These are phyloP conservation scores for Aricia agestis DNA, from an alignment of 1,140 invertebrate species.

Conservation along the genomic window DNA sequence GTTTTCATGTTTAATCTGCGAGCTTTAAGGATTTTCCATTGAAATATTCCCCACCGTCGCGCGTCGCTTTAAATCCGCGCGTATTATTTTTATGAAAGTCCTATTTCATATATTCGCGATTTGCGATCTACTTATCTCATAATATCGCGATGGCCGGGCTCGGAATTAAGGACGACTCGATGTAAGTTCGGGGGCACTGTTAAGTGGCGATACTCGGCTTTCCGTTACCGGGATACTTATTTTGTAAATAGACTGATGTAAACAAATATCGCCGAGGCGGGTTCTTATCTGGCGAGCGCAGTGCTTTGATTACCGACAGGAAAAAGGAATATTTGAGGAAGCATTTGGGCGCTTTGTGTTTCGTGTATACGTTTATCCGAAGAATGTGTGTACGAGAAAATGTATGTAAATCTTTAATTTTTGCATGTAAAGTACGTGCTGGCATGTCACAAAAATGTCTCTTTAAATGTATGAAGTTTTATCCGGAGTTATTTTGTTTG, in stretches of 20 bases:
- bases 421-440: neutral
- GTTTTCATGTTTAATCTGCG: conserved; percentile 69
- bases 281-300: conserved; percentile 68
- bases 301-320: conserved; percentile 67
- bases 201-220: conserved; percentile 14
- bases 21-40: conserved; percentile 68
- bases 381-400: neutral
- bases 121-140: conserved; percentile 27
- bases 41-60: conserved; percentile 46
- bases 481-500: neutral
- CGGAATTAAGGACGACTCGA: neutral
- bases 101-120: conserved; percentile 26
- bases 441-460: neutral
- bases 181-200: conserved; percentile 9
- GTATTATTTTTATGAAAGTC: conserved; percentile 52
- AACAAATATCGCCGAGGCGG: conserved; percentile 63
- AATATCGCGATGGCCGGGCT: neutral
- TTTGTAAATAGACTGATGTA: conserved; percentile 27
- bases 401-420: conserved; percentile 1
- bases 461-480: neutral
- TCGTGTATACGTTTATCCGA: conserved; percentile 31
- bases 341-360: conserved; percentile 56
- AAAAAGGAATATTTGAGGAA: conserved; percentile 71
- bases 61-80: conserved; percentile 58
- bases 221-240: conserved; percentile 24